Conservation (phyloP, 2,797 vertebrate genomes). For the Acanthurus leucopareius region DNA sequence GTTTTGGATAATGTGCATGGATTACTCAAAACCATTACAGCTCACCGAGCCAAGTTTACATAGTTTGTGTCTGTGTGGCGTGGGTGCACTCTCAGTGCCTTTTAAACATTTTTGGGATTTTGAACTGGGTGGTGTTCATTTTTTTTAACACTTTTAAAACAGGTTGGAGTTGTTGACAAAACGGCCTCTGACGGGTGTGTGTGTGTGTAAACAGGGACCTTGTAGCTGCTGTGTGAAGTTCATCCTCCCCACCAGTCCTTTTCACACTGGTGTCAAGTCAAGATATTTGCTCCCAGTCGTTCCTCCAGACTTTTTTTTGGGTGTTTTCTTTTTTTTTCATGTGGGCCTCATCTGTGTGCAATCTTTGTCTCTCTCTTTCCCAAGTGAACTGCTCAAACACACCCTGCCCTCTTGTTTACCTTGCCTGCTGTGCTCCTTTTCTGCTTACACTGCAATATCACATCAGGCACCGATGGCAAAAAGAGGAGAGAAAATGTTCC, state of each 20-base stretch:
- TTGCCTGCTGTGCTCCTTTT: slow-evolving; percentile 41
- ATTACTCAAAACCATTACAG: slow-evolving; percentile 22
- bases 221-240: slow-evolving; percentile 5
- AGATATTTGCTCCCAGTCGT: slow-evolving; percentile 55
- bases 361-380: slow-evolving; percentile 26
- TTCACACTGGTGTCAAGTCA: slow-evolving; percentile 66
- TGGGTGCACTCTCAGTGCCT: background rate
- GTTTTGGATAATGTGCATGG: background rate
- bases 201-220: slow-evolving; percentile 34
- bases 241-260: slow-evolving; percentile 58
- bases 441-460: slow-evolving; percentile 72
- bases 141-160: background rate
- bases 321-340: background rate
- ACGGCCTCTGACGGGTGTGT: slow-evolving; percentile 1
- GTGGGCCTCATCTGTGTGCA: slow-evolving; percentile 38
- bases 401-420: slow-evolving; percentile 64
- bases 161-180: slow-evolving; percentile 20
- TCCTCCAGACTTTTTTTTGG: slow-evolving; percentile 12
- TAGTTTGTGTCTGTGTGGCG: slow-evolving; percentile 1
- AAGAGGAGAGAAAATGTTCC: background rate
- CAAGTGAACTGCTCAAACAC: slow-evolving; percentile 61
- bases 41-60: slow-evolving; percentile 23
- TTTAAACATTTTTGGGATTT: too few relatives aligned
- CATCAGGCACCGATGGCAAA: slow-evolving; percentile 54
- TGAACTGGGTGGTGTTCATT: background rate